These are phyloP conservation scores for Latrodectus elegans DNA, from an alignment of 2,888 invertebrate species.

Conservation along the genomic window DNA sequence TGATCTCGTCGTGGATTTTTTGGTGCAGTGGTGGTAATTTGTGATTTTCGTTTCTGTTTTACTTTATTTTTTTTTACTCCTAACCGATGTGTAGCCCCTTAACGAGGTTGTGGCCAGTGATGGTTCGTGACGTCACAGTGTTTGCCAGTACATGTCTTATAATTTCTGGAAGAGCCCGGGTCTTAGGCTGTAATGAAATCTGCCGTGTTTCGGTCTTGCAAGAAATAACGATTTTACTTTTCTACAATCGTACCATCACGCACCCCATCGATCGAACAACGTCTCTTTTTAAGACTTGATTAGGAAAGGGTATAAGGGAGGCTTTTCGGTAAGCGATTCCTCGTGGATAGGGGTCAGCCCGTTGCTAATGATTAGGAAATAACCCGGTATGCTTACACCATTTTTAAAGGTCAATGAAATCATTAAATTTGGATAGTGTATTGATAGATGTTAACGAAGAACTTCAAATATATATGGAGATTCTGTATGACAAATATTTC, in stretches of 20 bases:
- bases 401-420: no score
- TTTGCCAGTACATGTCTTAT: constrained; percentile 34
- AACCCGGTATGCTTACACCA: no score
- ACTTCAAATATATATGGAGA: no score
- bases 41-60: constrained; percentile 40
- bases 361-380: no score
- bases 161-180: constrained; percentile 26
- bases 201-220: not conserved
- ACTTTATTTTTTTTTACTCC: constrained; percentile 15
- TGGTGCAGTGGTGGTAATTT: constrained; percentile 56
- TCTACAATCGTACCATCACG: not conserved
- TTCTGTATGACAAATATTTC: no score
- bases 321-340: no score
- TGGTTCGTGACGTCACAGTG: constrained; percentile 50
- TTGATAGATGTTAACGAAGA: no score
- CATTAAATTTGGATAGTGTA: no score
- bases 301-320: no score
- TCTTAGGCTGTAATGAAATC: not conserved
- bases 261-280: no score
- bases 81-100: constrained; percentile 9
- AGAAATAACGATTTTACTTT: not conserved
- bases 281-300: no score
- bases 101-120: constrained; percentile 40
- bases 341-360: no score
- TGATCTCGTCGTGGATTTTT: constrained; percentile 40